phyloP scores from a whole-genome alignment of 2,888 invertebrate species.

The Hetaerina titia region DNA sequence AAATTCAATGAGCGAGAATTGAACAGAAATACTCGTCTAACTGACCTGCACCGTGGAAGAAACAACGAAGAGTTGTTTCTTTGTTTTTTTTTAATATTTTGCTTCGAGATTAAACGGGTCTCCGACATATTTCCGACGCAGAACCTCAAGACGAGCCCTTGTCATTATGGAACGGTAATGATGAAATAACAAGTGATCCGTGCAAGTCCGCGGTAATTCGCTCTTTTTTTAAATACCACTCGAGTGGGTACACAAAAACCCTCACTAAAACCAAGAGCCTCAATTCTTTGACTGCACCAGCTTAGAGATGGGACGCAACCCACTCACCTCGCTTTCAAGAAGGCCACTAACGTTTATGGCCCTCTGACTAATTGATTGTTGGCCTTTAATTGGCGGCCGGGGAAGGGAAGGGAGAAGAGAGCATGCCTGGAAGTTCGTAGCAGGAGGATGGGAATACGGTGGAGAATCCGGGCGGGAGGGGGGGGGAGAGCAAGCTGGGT shows the following conservation, averaged over 20 bases:
- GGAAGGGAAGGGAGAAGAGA: neutral
- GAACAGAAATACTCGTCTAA: neutral
- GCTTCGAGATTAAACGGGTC: neutral
- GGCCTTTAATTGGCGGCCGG: neutral
- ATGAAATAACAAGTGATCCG: neutral
- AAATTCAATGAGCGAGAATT: neutral
- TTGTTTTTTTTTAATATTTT: neutral
- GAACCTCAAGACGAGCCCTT: neutral
- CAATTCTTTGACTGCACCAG: neutral
- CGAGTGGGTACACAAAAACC: neutral
- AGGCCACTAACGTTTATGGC: constrained; percentile 28
- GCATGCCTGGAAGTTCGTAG: neutral
- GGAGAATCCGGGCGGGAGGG: neutral
- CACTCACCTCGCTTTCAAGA: neutral
- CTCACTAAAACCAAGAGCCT: neutral
- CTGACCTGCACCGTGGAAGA: neutral
- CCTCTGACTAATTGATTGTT: constrained; percentile 47
- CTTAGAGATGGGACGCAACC: neutral
- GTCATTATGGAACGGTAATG: neutral
- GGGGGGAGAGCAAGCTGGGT: neutral
- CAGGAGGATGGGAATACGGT: neutral
- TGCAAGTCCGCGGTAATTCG: neutral
- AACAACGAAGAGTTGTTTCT: neutral
- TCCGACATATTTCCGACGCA: neutral
- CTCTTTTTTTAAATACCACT: neutral